A percentile compares a stretch with the other conserved stretches of the same genome.
phyloP scores from a whole-genome alignment of 1,140 invertebrate genomes.

The Drosophila truncata region DNA sequence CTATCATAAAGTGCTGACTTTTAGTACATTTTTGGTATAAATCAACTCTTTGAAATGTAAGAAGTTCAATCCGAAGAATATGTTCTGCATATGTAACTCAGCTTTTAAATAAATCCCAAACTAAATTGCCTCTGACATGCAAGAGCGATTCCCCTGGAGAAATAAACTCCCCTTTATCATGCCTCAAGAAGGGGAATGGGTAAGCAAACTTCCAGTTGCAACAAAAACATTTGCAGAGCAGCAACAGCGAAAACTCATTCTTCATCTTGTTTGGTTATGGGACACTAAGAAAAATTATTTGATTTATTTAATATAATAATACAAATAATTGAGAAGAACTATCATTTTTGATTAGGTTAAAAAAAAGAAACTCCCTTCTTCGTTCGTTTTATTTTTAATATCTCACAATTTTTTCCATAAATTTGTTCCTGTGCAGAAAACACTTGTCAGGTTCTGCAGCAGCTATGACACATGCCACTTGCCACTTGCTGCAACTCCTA shows the following conservation, averaged over 20 bases:
- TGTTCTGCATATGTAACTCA: constrained; percentile 26
- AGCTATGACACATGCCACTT: constrained; percentile 53
- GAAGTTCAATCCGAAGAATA: not conserved
- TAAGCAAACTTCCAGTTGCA: constrained; percentile 24
- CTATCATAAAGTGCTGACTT: too few relatives aligned
- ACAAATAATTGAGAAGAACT: not conserved
- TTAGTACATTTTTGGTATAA: not conserved
- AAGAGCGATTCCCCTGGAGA: constrained; percentile 12
- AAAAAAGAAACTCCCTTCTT: not conserved
- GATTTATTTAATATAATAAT: not conserved
- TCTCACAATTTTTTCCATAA: too few relatives aligned
- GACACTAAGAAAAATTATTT: not conserved
- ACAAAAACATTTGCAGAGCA: constrained; percentile 38
- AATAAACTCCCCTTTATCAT: constrained; percentile 16
- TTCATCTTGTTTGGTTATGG: not conserved
- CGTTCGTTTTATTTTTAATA: not conserved
- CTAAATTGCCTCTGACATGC: constrained; percentile 35
- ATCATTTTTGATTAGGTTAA: not conserved
- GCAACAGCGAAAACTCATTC: constrained; percentile 20
- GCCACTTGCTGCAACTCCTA: constrained; percentile 29
- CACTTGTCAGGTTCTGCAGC: constrained; percentile 43
- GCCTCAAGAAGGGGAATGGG: not conserved
- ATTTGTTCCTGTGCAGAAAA: constrained; percentile 10
- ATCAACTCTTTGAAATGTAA: not conserved
- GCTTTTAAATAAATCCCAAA: constrained; percentile 40